A percentile compares a stretch with the other conserved stretches of the same genome.
phyloP scores from a whole-genome alignment of 2,113 vertebrate species.

The Lates calcarifer region DNA sequence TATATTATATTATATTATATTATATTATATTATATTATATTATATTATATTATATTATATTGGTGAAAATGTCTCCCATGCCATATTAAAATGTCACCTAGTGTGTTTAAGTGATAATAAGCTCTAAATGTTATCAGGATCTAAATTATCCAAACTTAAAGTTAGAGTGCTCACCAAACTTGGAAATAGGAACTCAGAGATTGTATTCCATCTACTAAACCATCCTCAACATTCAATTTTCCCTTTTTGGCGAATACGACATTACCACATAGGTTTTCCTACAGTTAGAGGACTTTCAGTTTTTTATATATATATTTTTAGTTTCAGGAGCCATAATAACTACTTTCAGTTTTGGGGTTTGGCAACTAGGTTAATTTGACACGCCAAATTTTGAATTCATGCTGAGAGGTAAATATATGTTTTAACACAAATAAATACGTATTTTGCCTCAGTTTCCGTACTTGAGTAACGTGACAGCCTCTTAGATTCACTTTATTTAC shows the following conservation, averaged over 20 bases:
- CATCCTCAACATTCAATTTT: constrained; percentile 29
- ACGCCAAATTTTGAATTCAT: background rate
- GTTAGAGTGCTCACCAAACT: constrained; percentile 73
- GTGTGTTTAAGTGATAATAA: background rate
- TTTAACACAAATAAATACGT: constrained; percentile 42
- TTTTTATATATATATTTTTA: constrained; percentile 34
- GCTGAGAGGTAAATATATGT: constrained; percentile 39
- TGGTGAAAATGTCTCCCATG: background rate
- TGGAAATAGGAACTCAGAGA: constrained; percentile 81
- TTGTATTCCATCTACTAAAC: constrained; percentile 57
- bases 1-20: constrained; percentile 50
- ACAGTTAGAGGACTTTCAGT: constrained; percentile 32
- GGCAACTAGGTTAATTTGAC: constrained; percentile 41
- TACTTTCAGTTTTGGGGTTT: constrained; percentile 32
- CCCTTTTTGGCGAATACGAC: constrained; percentile 12
- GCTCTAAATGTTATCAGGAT: background rate
- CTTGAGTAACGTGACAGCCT: constrained; percentile 31
- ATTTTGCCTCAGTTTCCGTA: constrained; percentile 15
- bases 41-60: constrained; percentile 49
- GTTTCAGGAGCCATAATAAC: constrained; percentile 41
- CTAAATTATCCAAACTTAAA: constrained; percentile 28
- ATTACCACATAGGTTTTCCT: constrained; percentile 38
- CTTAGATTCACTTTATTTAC: constrained; percentile 25
- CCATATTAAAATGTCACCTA: background rate
- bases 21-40: constrained; percentile 47